phyloP scores from a whole-genome alignment of 2,888 invertebrate species.

The Ophioninae sp. region DNA sequence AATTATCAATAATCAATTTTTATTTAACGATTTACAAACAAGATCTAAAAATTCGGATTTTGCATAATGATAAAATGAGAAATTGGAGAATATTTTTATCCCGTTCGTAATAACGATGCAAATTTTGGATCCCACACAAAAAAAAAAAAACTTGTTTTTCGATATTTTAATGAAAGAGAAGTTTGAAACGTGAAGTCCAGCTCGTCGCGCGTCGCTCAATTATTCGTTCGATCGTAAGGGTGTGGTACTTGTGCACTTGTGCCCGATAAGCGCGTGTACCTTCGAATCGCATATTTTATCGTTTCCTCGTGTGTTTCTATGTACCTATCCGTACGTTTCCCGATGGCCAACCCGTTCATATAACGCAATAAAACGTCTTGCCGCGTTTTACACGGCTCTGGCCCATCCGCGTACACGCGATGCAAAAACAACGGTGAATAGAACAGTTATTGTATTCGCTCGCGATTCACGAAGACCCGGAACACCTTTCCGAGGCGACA shows the following conservation, averaged over 20 bases:
- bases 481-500: not conserved
- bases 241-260: constrained; percentile 37
- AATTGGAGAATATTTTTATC: not conserved
- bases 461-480: not conserved
- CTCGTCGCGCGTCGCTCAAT: constrained; percentile 39
- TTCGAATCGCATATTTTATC: constrained; percentile 43
- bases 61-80: too few species aligned
- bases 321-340: not conserved
- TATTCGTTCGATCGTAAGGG: constrained; percentile 44
- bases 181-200: not conserved
- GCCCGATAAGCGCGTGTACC: constrained; percentile 35
- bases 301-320: constrained; percentile 38
- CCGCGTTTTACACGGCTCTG: not conserved
- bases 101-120: not conserved
- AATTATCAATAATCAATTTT: too few species aligned
- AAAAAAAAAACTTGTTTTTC: too few species aligned
- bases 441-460: constrained; percentile 26
- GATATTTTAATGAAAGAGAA: too few species aligned
- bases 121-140: not conserved
- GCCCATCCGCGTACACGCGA: constrained; percentile 18
- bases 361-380: constrained; percentile 29
- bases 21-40: too few species aligned
- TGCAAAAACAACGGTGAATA: constrained; percentile 25
- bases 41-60: too few species aligned
- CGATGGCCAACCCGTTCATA: constrained; percentile 30